Evolutionary conservation across 2,888 invertebrate genomes (phyloP).

Genomic region (Stenoptilia bipunctidactyla): DNA sequence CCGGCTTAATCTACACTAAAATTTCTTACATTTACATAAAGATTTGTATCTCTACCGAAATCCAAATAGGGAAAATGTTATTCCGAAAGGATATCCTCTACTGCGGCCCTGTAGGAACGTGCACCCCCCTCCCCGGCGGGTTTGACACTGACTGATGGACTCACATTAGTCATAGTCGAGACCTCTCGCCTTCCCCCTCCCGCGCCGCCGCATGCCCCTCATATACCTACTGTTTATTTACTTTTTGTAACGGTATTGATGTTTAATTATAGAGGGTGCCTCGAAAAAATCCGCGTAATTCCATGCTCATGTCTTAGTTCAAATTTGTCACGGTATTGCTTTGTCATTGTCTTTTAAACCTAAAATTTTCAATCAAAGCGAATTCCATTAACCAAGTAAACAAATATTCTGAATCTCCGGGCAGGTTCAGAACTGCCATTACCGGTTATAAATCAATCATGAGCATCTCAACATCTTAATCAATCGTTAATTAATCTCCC

Average conservation of each 20-base stretch:
- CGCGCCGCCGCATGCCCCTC: slow-evolving; percentile 45
- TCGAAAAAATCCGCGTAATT: too few relatives aligned
- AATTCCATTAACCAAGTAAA: slow-evolving; percentile 8
- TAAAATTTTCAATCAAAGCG: too few relatives aligned
- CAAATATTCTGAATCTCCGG: slow-evolving; percentile 4
- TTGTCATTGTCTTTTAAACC: too few relatives aligned
- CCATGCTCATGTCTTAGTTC: too few relatives aligned
- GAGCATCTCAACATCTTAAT: slow-evolving; percentile 18
- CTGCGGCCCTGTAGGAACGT: slow-evolving; percentile 56
- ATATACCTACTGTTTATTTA: slow-evolving; percentile 65
- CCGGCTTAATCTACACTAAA: slow-evolving; percentile 4
- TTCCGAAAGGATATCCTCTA: slow-evolving; percentile 50
- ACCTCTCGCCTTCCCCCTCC: slow-evolving; percentile 43
- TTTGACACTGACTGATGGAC: slow-evolving; percentile 79
- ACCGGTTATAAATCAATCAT: slow-evolving; percentile 34
- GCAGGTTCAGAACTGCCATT: slow-evolving; percentile 13
- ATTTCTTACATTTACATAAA: slow-evolving; percentile 50
- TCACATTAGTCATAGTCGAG: slow-evolving; percentile 78
- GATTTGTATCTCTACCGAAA: slow-evolving; percentile 41
- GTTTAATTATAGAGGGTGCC: slow-evolving; percentile 65
- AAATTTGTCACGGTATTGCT: too few relatives aligned
- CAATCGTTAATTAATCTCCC: slow-evolving; percentile 22
- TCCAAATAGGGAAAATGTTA: slow-evolving; percentile 56
- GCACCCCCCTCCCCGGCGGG: slow-evolving; percentile 52
- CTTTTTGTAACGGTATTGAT: slow-evolving; percentile 71